A percentile compares a stretch with the other conserved stretches of the same genome.
These are phyloP conservation scores for Ptilorrhoa leucosticta DNA, from an alignment of 2,113 vertebrate genomes.

Conservation along the genomic window DNA sequence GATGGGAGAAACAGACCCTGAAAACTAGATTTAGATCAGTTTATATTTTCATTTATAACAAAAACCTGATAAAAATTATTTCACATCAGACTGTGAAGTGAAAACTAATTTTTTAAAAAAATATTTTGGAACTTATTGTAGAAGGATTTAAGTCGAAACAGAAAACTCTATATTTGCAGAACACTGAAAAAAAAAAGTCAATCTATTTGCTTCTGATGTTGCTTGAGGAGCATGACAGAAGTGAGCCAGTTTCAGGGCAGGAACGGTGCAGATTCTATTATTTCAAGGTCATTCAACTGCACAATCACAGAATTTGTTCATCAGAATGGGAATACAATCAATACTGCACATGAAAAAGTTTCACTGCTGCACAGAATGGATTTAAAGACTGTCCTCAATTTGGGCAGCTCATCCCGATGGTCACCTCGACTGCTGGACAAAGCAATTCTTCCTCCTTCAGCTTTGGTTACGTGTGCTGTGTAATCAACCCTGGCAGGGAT, in stretches of 20 bases:
- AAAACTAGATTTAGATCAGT: not conserved
- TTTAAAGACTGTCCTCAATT: not conserved
- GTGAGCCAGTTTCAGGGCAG: not conserved
- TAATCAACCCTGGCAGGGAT: not conserved
- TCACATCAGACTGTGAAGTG: not conserved
- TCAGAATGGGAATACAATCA: not conserved
- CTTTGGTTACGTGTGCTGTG: not conserved
- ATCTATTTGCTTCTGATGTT: not conserved
- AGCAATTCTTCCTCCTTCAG: not conserved
- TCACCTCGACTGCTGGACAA: not conserved
- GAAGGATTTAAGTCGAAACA: not conserved
- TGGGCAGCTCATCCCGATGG: not conserved
- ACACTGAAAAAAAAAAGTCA: not conserved
- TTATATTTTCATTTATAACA: not conserved
- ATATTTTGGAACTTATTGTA: not conserved
- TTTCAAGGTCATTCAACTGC: not conserved
- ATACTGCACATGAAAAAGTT: not conserved
- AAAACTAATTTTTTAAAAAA: not conserved
- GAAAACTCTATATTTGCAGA: not conserved
- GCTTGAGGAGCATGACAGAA: not conserved
- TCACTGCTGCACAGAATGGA: not conserved
- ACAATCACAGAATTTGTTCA: not conserved
- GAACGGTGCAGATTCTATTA: not conserved
- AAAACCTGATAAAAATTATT: not conserved
- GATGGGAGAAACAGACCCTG: not conserved